These are phyloP conservation scores for Lutjanus campechanus DNA, from an alignment of 2,797 vertebrate species.

Conservation along the genomic window DNA sequence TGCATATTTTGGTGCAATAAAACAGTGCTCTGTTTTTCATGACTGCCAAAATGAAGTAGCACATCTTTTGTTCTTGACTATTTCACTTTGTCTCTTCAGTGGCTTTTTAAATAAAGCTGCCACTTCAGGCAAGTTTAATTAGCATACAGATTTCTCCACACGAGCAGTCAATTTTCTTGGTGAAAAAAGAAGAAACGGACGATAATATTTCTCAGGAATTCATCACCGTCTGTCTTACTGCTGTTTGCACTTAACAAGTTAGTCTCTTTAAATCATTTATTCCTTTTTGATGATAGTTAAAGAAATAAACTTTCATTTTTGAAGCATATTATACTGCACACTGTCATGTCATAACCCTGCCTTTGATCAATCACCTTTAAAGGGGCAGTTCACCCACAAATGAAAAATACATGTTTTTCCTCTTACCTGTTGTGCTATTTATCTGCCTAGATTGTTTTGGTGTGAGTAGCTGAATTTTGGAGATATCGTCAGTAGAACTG, in stretches of 20 bases:
- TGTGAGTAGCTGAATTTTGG: too few relatives aligned
- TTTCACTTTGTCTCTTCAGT: slow-evolving; percentile 1
- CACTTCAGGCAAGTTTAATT: accelerated
- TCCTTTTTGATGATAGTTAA: background rate
- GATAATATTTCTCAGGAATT: slow-evolving; percentile 33
- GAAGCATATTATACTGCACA: background rate
- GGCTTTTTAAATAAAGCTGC: slow-evolving; percentile 11
- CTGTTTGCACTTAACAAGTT: slow-evolving; percentile 4
- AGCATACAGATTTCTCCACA: background rate
- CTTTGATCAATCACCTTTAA: background rate
- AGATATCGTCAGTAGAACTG: too few relatives aligned
- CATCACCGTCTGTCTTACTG: slow-evolving; percentile 27
- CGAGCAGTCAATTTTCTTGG: background rate
- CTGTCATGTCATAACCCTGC: background rate
- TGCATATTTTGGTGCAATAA: slow-evolving; percentile 9
- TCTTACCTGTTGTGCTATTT: too few relatives aligned
- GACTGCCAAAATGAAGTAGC: background rate
- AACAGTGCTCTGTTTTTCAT: background rate
- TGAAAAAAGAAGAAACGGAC: background rate
- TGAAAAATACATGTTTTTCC: too few relatives aligned
- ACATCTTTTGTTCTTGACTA: background rate
- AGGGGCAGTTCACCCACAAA: too few relatives aligned
- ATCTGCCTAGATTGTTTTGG: too few relatives aligned
- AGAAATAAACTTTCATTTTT: slow-evolving; percentile 27
- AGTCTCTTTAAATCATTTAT: background rate